Conservation (phyloP, 2,888 invertebrate species). For the Epistrophella euchroma region DNA sequence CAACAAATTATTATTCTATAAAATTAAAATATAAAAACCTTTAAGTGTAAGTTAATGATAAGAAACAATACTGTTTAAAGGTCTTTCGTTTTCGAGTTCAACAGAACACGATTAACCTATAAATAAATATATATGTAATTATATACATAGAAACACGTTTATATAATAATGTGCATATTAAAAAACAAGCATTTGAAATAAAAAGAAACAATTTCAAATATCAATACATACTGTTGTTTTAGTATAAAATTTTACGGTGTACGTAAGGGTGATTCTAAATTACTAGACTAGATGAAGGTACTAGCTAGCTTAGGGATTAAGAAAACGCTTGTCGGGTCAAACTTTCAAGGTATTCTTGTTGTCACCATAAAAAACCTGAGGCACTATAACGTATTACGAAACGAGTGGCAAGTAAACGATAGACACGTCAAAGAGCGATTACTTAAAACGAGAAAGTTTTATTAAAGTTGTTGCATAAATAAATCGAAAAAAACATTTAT, state of each 20-base stretch:
- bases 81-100: constrained; percentile 38
- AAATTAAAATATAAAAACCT: not conserved
- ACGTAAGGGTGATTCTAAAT: too few species aligned
- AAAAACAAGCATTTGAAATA: constrained; percentile 58
- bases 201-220: constrained; percentile 43
- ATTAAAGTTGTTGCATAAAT: too few species aligned
- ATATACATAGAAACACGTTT: constrained; percentile 48
- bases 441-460: too few species aligned
- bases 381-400: too few species aligned
- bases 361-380: too few species aligned
- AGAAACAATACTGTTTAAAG: constrained; percentile 41
- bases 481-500: too few species aligned
- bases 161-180: constrained; percentile 44
- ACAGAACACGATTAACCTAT: constrained; percentile 25
- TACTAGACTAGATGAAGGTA: too few species aligned
- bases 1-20: not conserved
- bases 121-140: constrained; percentile 19
- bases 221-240: constrained; percentile 32
- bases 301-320: too few species aligned
- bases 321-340: too few species aligned
- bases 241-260: not conserved
- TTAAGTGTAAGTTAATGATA: constrained; percentile 8
- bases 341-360: too few species aligned
- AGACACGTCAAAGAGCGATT: too few species aligned
- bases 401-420: too few species aligned